A percentile compares a stretch with the other conserved stretches of the same genome.
Conservation (phyloP, 2,113 vertebrate genomes). For the Dromiciops gliroides region DNA sequence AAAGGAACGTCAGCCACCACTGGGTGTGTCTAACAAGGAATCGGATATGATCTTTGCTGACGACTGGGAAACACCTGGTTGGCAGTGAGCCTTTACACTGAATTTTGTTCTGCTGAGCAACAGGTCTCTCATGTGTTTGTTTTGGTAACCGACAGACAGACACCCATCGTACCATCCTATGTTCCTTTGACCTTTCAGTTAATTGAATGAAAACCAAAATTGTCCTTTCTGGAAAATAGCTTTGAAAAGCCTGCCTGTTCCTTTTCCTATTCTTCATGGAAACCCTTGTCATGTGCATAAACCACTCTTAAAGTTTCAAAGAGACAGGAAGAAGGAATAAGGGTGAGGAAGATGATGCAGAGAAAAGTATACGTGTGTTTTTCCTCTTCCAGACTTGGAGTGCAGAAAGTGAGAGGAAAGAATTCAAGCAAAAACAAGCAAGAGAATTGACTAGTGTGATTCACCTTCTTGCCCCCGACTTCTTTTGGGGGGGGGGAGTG, state of each 20-base stretch:
- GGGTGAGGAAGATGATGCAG: neutral
- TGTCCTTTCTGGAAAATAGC: too few relatives aligned
- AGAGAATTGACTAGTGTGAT: neutral
- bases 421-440: neutral
- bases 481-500: too few relatives aligned
- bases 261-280: neutral
- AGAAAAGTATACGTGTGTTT: neutral
- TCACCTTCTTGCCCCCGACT: neutral
- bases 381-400: neutral
- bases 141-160: neutral
- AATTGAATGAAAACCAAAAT: too few relatives aligned
- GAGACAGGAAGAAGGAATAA: neutral
- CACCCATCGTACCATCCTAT: neutral
- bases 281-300: neutral
- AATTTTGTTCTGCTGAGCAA: neutral
- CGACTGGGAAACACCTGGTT: neutral
- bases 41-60: neutral
- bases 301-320: neutral
- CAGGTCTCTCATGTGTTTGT: neutral
- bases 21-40: neutral
- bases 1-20: neutral
- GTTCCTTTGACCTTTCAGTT: too few relatives aligned
- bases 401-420: neutral
- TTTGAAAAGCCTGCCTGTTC: neutral
- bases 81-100: neutral